phyloP scores from a whole-genome alignment of 2,113 vertebrate species.

The Emydura subglobosa region DNA sequence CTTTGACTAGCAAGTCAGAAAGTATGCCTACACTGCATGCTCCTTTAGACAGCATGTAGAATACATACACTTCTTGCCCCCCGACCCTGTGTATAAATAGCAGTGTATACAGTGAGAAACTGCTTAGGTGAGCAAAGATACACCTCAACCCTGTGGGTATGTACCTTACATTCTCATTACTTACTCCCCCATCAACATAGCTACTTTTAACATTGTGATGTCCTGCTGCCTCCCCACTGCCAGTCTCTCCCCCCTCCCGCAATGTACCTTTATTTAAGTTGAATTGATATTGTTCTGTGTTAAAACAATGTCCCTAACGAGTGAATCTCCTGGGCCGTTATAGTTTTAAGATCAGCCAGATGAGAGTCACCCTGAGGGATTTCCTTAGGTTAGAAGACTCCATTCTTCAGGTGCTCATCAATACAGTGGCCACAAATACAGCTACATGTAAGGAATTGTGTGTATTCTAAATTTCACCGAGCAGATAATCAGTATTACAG shows the following conservation, averaged over 20 bases:
- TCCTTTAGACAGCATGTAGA: background rate
- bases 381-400: background rate
- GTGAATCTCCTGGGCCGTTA: background rate
- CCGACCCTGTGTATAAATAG: background rate
- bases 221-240: background rate
- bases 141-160: background rate
- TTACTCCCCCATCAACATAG: background rate
- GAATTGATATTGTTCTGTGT: background rate
- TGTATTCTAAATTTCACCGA: background rate
- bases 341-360: background rate
- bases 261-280: background rate
- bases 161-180: background rate
- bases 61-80: background rate
- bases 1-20: background rate
- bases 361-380: background rate
- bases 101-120: background rate
- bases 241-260: accelerated
- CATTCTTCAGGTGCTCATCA: too few species aligned
- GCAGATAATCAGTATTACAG: background rate
- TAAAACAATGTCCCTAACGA: background rate
- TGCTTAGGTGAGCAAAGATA: background rate
- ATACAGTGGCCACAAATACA: background rate
- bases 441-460: background rate
- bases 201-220: background rate
- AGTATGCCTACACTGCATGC: background rate